phyloP scores from a whole-genome alignment of 92 coral and sea anemone genomes.

The Epizoanthus ramosus region DNA sequence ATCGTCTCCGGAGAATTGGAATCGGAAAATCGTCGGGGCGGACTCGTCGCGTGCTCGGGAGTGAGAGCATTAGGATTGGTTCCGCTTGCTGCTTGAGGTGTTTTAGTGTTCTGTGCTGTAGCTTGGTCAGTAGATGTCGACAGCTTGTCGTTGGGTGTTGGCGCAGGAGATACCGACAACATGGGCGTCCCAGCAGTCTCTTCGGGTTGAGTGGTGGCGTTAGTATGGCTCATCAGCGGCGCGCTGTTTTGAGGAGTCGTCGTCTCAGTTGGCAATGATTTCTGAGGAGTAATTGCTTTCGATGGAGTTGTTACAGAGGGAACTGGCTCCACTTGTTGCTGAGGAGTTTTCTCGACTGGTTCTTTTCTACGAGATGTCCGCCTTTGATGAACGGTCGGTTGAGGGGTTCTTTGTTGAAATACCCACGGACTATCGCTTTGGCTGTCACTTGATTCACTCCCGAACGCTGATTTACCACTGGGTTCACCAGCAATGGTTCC shows the following conservation, averaged over 20 bases:
- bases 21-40: conserved; percentile 26
- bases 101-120: not conserved
- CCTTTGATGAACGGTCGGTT: conserved; percentile 19
- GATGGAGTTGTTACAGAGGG: not conserved
- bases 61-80: not conserved
- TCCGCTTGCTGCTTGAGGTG: not conserved
- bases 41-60: conserved; percentile 1
- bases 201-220: not conserved
- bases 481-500: not conserved
- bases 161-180: not conserved
- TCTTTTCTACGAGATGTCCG: not conserved
- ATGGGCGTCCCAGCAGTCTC: not conserved
- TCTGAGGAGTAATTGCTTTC: not conserved
- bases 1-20: conserved; percentile 10
- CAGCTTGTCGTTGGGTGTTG: not conserved
- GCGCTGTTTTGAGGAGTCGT: not conserved
- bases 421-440: conserved; percentile 41
- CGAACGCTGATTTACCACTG: conserved; percentile 25
- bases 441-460: conserved; percentile 8
- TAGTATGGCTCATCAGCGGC: not conserved
- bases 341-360: too few species aligned
- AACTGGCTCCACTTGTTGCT: too few species aligned
- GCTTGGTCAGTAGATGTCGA: not conserved
- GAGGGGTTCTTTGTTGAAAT: conserved; percentile 1
- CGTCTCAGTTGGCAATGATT: not conserved